phyloP scores from a whole-genome alignment of 2,113 vertebrate species.

The Elaphurus davidianus region DNA sequence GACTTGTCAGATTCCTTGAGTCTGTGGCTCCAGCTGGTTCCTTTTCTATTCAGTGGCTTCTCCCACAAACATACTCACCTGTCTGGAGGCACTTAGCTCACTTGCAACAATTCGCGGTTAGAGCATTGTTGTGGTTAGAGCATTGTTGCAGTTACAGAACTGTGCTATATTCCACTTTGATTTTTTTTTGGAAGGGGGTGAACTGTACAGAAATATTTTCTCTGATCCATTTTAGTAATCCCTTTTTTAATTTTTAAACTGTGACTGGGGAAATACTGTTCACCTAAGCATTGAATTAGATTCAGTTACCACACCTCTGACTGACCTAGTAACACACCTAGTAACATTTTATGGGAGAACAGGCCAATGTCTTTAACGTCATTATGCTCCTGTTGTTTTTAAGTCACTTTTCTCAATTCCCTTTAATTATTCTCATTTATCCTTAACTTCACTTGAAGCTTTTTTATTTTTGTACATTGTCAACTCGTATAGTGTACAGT shows the following conservation, averaged over 20 bases:
- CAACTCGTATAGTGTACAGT: background rate
- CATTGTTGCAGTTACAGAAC: background rate
- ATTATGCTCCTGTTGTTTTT: background rate
- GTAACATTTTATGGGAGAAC: background rate
- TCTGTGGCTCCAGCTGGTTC: background rate
- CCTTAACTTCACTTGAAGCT: background rate
- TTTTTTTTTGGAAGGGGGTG: background rate
- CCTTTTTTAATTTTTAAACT: background rate
- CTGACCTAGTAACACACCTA: background rate
- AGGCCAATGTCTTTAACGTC: background rate
- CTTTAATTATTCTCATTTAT: background rate
- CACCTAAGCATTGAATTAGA: background rate
- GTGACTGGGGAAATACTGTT: background rate
- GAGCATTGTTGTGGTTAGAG: background rate
- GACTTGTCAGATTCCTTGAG: background rate
- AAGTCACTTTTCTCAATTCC: background rate
- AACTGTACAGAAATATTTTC: background rate
- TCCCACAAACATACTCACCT: background rate
- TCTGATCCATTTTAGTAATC: background rate
- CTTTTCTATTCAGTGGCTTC: background rate
- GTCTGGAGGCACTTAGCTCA: background rate
- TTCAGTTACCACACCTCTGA: background rate
- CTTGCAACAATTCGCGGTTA: background rate
- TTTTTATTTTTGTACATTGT: background rate
- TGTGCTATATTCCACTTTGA: background rate